A percentile compares a stretch with the other conserved stretches of the same genome.
These are phyloP conservation scores for Potorous gilbertii DNA, from an alignment of 2,797 vertebrate genomes.

Conservation along the genomic window DNA sequence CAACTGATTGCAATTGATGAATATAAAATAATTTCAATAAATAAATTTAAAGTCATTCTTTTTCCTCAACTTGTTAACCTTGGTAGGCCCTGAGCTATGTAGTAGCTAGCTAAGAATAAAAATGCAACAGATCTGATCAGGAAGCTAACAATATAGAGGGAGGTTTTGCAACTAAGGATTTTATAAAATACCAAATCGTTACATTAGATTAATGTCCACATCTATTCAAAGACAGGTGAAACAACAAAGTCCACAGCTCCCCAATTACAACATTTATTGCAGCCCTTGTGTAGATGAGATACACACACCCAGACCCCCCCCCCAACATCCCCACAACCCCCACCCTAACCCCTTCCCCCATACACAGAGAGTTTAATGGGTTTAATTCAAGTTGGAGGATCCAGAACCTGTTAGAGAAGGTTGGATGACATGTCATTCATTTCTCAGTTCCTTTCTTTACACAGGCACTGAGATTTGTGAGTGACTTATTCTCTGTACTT, in stretches of 20 bases:
- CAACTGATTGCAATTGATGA: neutral
- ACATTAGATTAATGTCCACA: neutral
- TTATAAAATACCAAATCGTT: neutral
- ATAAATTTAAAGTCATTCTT: neutral
- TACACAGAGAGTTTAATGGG: neutral
- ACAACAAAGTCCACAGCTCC: neutral
- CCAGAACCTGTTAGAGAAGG: neutral
- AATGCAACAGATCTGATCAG: neutral
- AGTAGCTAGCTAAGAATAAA: neutral
- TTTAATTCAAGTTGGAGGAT: neutral
- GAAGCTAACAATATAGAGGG: neutral
- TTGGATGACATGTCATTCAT: constrained; percentile 44
- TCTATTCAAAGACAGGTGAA: neutral
- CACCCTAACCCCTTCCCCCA: neutral
- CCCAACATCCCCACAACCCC: too few relatives aligned
- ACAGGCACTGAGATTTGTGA: constrained; percentile 39
- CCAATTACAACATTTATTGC: neutral
- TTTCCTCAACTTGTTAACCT: neutral
- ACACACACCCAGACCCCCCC: neutral
- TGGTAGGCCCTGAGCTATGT: neutral
- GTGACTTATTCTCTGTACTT: neutral
- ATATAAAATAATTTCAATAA: neutral
- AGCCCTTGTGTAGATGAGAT: neutral
- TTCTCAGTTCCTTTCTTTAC: constrained; percentile 38
- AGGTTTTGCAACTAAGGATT: neutral